Conservation (phyloP, 2,113 vertebrate species). For the Heteronetta atricapilla region DNA sequence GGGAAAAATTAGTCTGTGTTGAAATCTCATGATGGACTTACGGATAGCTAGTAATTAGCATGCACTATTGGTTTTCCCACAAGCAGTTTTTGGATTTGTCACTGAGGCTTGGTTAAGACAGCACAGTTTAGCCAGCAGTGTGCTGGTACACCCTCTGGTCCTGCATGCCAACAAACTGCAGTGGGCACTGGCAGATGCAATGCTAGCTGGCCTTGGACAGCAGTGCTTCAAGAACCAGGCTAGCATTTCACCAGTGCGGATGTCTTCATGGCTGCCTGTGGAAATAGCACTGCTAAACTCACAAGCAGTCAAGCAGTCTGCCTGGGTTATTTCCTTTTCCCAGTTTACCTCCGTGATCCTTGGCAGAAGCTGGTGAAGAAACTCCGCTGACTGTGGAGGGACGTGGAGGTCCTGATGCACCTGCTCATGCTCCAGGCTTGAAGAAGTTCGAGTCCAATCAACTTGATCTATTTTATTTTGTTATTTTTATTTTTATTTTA, state of each 20-base stretch:
- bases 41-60: neutral
- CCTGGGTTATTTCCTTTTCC: neutral
- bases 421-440: neutral
- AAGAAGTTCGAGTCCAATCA: neutral
- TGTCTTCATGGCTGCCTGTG: no score
- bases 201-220: no score
- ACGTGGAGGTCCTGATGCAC: no score
- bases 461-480: neutral
- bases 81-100: neutral
- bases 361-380: neutral
- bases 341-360: neutral
- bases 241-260: no score
- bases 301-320: neutral
- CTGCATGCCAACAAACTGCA: neutral
- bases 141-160: neutral
- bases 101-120: neutral
- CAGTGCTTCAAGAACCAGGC: no score
- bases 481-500: neutral
- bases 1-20: neutral
- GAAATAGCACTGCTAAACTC: neutral
- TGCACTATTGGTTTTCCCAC: neutral
- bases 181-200: no score
- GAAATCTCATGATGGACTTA: neutral
- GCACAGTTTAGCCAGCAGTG: neutral
- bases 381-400: neutral